phyloP scores from a whole-genome alignment of 2,113 vertebrate species.

The Eublepharis macularius region DNA sequence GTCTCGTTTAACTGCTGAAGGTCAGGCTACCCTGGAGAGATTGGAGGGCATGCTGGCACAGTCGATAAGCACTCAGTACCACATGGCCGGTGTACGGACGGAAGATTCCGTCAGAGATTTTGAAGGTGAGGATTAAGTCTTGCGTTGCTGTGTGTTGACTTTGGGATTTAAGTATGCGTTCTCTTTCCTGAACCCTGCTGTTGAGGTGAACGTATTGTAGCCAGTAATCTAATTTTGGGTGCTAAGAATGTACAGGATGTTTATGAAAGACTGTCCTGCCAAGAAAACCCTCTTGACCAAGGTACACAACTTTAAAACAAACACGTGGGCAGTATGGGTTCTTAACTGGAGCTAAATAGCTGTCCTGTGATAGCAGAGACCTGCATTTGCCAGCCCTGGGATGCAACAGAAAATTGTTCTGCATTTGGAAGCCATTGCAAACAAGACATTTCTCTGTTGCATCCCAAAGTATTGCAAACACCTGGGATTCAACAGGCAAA shows the following conservation, averaged over 20 bases:
- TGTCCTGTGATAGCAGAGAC: too few relatives aligned
- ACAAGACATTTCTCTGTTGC: too few relatives aligned
- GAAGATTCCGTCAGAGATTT: constrained; percentile 80
- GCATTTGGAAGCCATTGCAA: too few relatives aligned
- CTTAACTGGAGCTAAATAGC: too few relatives aligned
- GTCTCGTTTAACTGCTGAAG: constrained; percentile 88
- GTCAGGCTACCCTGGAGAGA: constrained; percentile 91
- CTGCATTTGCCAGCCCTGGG: too few relatives aligned
- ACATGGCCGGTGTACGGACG: constrained; percentile 95
- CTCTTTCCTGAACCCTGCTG: not conserved
- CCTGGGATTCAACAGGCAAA: too few relatives aligned
- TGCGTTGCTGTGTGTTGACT: not conserved
- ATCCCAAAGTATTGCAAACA: too few relatives aligned
- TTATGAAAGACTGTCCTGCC: not conserved
- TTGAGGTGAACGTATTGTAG: not conserved
- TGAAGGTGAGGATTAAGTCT: constrained; percentile 80
- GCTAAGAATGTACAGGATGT: not conserved
- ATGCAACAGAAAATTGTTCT: too few relatives aligned
- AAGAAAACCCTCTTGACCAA: too few relatives aligned
- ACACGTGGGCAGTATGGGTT: too few relatives aligned
- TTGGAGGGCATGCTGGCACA: constrained; percentile 94
- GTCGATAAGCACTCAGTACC: constrained; percentile 87
- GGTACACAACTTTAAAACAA: too few relatives aligned
- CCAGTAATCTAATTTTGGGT: not conserved
- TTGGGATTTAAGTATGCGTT: not conserved